These are phyloP conservation scores for Eugnorisma glareosa DNA, from an alignment of 2,888 invertebrate species.

Conservation along the genomic window DNA sequence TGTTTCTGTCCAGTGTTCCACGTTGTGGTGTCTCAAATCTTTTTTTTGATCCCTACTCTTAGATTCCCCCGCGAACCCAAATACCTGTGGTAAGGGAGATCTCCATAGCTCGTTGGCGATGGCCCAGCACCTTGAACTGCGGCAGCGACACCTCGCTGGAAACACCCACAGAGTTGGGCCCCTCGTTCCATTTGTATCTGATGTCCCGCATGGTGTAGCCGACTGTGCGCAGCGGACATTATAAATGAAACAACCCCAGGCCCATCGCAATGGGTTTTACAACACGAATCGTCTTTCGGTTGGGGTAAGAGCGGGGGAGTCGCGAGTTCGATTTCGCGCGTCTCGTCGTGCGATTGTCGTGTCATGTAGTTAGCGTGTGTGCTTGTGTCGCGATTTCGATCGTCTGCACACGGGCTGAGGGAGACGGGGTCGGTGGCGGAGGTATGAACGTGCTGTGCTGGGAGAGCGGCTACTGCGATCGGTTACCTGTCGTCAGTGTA, in stretches of 20 bases:
- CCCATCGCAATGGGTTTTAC: conserved; percentile 90
- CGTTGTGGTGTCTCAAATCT: conserved; percentile 77
- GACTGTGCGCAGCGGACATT: conserved; percentile 93
- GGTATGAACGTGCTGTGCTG: conserved; percentile 85
- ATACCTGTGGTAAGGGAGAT: conserved; percentile 99
- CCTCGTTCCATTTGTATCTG: conserved; percentile 99
- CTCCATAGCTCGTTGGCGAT: conserved; percentile 98
- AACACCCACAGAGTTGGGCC: conserved; percentile 98
- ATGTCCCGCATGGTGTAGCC: conserved; percentile 99
- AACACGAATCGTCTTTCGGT: conserved; percentile 87
- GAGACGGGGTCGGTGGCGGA: conserved; percentile 88
- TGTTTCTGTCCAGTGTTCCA: conserved; percentile 88
- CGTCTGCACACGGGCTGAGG: conserved; percentile 88
- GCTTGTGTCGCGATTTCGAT: conserved; percentile 86
- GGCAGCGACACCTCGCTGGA: conserved; percentile 98
- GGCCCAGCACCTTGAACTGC: conserved; percentile 99
- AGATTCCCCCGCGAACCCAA: conserved; percentile 80
- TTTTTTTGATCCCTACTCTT: conserved; percentile 66
- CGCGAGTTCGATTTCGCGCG: conserved; percentile 84
- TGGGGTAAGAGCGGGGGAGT: conserved; percentile 85
- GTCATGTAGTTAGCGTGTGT: conserved; percentile 86
- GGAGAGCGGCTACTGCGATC: conserved; percentile 83
- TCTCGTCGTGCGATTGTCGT: conserved; percentile 86
- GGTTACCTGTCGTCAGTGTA: conserved; percentile 98
- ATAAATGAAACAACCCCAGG: conserved; percentile 89